Evolutionary conservation across 2,797 vertebrate genomes (phyloP), one percentile per base, ranked within the genome.

Genomic region (Numenius phaeopus): DNA sequence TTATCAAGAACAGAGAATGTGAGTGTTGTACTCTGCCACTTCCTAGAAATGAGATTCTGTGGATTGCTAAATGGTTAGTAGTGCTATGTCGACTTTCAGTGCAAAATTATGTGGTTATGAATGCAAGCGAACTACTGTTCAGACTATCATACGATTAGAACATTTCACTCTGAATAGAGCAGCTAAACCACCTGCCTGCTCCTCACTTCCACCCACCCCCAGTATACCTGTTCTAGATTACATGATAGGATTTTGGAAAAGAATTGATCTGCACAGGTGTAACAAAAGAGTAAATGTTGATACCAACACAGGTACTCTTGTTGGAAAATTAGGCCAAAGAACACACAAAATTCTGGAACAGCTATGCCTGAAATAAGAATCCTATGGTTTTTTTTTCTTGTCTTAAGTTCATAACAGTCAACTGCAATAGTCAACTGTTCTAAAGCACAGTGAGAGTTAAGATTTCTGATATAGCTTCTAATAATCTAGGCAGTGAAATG

Each of bases 81-180:
- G 58, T 79, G 47, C 9, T 81, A 7, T 75, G 46, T 46, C 93
- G 70, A 62, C 58, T 96, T 95, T 96, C 67, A 92, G 44, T 50
- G 87, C 34, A 89, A 79, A 89, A 90, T 65, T 59, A 77, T 7
- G 29, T 47, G 67, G 8, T 70, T 61, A 65, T 61, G 77, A 90
- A 58, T 58, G 37, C 57, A 81, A 73, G 37, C 3, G 1, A 84
- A n/a, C 64, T 89, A 75, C 42, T 87, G 9, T 30, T 86, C 71
- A 91, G 91, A 59, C 19, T 55, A 26, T 24, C 21, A 26, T 24
- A 62, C 37, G 21, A 39, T 67, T 83, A 65, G 59, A 62, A 14
- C 66, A 57, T 79, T 82, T 88, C n/a, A 72, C 44, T 46, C 47
- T 37, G 37, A 90, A 52, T 84, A 75, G 7, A 50, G 12, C 24